These are phyloP conservation scores for Podargus strigoides DNA, from an alignment of 2,797 vertebrate genomes.

Conservation along the genomic window DNA sequence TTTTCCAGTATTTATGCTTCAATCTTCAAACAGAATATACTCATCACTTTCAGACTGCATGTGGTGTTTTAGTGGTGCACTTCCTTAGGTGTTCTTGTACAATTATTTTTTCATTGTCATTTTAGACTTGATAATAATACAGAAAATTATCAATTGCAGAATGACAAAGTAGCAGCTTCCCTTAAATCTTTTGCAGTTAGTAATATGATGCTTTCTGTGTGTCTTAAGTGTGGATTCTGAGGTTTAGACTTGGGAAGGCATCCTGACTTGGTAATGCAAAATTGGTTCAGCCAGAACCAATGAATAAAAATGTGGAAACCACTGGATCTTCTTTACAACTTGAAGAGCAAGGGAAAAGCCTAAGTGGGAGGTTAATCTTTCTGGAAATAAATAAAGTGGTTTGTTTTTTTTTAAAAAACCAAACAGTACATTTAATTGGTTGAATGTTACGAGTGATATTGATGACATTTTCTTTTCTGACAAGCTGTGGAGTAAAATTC, in stretches of 20 bases:
- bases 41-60: not conserved
- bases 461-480: not conserved
- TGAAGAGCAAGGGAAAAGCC: not conserved
- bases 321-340: not conserved
- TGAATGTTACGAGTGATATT: not conserved
- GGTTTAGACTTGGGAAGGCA: not conserved
- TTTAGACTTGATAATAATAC: not conserved
- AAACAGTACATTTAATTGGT: not conserved
- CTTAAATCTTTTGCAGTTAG: not conserved
- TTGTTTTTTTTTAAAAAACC: not conserved
- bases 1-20: not conserved
- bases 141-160: not conserved
- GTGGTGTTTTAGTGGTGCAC: not conserved
- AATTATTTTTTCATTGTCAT: not conserved
- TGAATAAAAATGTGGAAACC: not conserved
- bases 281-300: not conserved
- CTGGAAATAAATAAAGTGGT: not conserved
- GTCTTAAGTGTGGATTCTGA: not conserved
- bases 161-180: not conserved
- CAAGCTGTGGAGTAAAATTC: not conserved
- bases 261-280: not conserved
- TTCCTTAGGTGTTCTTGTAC: not conserved
- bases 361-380: not conserved
- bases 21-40: not conserved
- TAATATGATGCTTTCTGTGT: not conserved